Evolutionary conservation across 1,140 invertebrate genomes (phyloP), one percentile per base, ranked within the genome.

Genomic region (Apis florea): DNA sequence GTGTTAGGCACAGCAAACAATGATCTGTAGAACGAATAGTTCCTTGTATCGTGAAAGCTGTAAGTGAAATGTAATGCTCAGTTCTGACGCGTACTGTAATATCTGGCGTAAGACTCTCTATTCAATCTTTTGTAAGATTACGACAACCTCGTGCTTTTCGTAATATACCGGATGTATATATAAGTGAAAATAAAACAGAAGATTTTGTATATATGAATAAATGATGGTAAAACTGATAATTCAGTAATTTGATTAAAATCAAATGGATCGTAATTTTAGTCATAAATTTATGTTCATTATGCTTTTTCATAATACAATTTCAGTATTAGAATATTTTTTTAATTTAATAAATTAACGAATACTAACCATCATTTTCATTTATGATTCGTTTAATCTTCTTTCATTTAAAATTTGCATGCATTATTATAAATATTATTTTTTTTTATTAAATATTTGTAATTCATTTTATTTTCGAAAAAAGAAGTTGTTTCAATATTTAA

Each of bases 51-150:
- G 59, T 66, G 73, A 76, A 75, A 63, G 58, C 24, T 13, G 40
- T 10, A n/a, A 71, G 69, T 71, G 53, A 71, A 71, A 71, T 71
- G 53, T 71, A 56, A 56, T 15, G 31, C 17, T 71, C 26, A 21
- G 56, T 19, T 9, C 69, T 56, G 53, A 26, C 69, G 69, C 19
- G 49, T 56, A 71, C 21, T 26, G 69, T 53, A 71, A 71, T 71
- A 56, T 56, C 69, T 71, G 69, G 69, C 69, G 69, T 71, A 71
- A 71, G 69, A 71, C 53, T 31, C 69, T 71, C 69, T 21, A 63
- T 53, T 40, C 31, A 40, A 47, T 53, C 26, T 71, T 71, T 71
- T 71, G 69, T 71, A 71, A 71, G 69, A 40, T 71, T 53, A 26
- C 47, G n/a, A 40, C 69, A 71, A 31, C 56, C 56, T 71, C 69